Base-by-base conservation (phyloP, 2,888 invertebrate genomes). In the Spodoptera exigua region DNA sequence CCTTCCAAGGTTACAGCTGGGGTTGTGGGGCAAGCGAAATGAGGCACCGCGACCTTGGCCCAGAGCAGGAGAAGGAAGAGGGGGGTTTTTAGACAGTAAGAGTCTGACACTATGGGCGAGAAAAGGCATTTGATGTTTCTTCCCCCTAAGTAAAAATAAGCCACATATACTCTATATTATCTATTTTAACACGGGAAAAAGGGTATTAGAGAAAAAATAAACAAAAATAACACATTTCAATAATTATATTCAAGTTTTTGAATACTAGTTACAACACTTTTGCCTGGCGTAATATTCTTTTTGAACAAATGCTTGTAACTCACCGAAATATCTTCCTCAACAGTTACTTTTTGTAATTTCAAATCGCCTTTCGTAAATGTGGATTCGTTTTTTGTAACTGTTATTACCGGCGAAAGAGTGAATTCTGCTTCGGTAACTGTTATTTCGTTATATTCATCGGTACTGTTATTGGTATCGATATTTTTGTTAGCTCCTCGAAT, bases 271-370 rank as follows among this genome's bases (percentile, higher is more conserved):
- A 89, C 84, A 0, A 91, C 83, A 2, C 89, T 89, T 75, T 91
- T 90, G 0, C 90, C 90, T 0, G 88, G 88, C 13, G 71, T 56
- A 0, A 82, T 84, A 41, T 89, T 80, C 53, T 90, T 91, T 73
- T 88, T 92, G 73, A 92, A 91, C 77, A 93, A 79, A 80, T 93
- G 89, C 63, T 89, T 85, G 61, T 83, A 91, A 69, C 88, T 90
- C 62, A 92, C 85, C 72, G 92, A 84, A 0, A 93, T 81, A 13
- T 93, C 87, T 61, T 93, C 93, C 0, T 87, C 86, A 0, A 92
- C 90, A 0, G 88, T 82, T 0, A 93, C 78, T 71, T 91, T 92
- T 46, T 92, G 90, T 0, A 89, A 67, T 51, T 88, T 92, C 61
- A 90, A 10, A 37, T 89, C 90, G 0, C 87, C 90, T 64, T 92